These are phyloP conservation scores for Synergus japonicus DNA, from an alignment of 2,888 invertebrate species.

Conservation along the genomic window DNA sequence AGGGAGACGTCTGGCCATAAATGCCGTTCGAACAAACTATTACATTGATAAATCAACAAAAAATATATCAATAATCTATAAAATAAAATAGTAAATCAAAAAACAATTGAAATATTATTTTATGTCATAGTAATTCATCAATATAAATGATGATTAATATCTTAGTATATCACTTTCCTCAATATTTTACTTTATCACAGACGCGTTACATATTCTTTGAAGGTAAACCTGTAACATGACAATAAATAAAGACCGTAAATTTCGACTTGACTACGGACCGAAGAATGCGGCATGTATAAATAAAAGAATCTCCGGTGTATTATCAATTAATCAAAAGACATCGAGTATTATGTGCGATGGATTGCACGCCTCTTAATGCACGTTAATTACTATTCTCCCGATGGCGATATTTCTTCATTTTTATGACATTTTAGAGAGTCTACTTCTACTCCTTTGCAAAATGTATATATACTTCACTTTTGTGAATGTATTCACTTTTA, in stretches of 20 bases:
- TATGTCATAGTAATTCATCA: neutral
- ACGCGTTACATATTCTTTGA: neutral
- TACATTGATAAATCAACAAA: neutral
- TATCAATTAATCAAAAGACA: slow-evolving; percentile 50
- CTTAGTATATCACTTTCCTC: neutral
- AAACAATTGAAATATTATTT: neutral
- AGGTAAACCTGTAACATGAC: too few relatives aligned
- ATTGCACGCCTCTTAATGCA: slow-evolving; percentile 45
- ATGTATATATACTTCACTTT: too few relatives aligned
- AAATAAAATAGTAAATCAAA: neutral
- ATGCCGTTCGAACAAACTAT: neutral
- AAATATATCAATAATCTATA: neutral
- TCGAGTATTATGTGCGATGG: slow-evolving; percentile 44
- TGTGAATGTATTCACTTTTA: slow-evolving; percentile 4
- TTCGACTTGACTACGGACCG: neutral
- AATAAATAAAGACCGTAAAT: neutral
- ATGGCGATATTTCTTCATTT: slow-evolving; percentile 56
- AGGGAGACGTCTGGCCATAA: neutral
- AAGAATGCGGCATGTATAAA: neutral
- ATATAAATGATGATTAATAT: neutral
- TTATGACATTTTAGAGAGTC: slow-evolving; percentile 60
- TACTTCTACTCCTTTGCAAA: slow-evolving; percentile 17
- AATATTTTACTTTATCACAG: neutral
- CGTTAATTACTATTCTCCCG: slow-evolving; percentile 53
- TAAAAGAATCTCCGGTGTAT: slow-evolving; percentile 41